Evolutionary conservation across 2,113 vertebrate genomes (phyloP).

Genomic region (Lates calcarifer): DNA sequence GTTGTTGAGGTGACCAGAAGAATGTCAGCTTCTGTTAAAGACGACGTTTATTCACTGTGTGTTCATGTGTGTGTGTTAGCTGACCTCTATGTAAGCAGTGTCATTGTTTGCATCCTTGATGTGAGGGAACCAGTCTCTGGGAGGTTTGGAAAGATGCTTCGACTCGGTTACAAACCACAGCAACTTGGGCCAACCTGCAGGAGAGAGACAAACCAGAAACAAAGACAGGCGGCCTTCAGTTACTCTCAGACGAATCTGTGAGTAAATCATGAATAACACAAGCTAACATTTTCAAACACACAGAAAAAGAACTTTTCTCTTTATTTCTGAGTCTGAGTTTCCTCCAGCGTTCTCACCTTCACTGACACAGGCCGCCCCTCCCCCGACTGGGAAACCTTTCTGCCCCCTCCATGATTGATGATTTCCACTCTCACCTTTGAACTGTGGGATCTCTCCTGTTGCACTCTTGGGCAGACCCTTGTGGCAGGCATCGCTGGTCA

Average conservation of each 20-base stretch:
- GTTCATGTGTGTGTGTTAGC: neutral
- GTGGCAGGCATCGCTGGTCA: slow-evolving; percentile 98
- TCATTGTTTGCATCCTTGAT: slow-evolving; percentile 99
- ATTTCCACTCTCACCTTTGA: slow-evolving; percentile 87
- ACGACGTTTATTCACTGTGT: neutral
- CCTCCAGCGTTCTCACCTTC: too few relatives aligned
- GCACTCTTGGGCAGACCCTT: slow-evolving; percentile 98
- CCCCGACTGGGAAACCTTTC: slow-evolving; percentile 4
- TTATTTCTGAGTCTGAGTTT: neutral
- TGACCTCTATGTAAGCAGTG: slow-evolving; percentile 98
- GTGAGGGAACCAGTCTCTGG: slow-evolving; percentile 98
- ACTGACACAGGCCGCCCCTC: neutral
- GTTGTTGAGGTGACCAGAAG: too few relatives aligned
- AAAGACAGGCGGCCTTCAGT: neutral
- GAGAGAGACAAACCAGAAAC: neutral
- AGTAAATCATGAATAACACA: too few relatives aligned
- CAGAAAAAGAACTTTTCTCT: too few relatives aligned
- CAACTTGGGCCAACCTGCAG: slow-evolving; percentile 95
- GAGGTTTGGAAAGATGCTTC: slow-evolving; percentile 96
- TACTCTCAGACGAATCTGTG: too few relatives aligned
- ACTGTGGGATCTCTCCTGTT: slow-evolving; percentile 98
- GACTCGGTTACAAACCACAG: slow-evolving; percentile 99
- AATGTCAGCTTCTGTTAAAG: too few relatives aligned
- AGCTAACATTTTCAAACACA: too few relatives aligned
- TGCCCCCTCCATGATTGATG: slow-evolving; percentile 40